A percentile compares a stretch with the other conserved stretches of the same genome.
phyloP scores from a whole-genome alignment of 2,888 invertebrate genomes.

The Papilio gigon region DNA sequence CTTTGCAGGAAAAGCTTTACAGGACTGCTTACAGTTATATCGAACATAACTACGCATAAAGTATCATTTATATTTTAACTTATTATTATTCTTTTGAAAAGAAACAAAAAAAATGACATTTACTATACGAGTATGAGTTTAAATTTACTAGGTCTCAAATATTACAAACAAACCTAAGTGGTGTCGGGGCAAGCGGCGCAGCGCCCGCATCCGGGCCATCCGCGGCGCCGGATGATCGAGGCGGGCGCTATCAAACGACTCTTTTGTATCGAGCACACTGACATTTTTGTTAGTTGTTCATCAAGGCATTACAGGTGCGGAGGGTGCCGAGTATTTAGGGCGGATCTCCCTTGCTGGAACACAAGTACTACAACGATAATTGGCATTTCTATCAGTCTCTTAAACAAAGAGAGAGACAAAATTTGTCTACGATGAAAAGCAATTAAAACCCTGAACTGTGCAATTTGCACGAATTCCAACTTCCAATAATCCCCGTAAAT shows the following conservation, averaged over 20 bases:
- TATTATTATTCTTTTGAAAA: too few relatives aligned
- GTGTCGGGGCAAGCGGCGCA: too few relatives aligned
- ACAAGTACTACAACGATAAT: too few relatives aligned
- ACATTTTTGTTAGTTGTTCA: slow-evolving; percentile 11
- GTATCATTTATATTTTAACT: background rate
- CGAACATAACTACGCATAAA: background rate
- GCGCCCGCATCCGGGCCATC: slow-evolving; percentile 24
- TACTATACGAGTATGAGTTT: background rate
- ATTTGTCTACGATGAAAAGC: too few relatives aligned
- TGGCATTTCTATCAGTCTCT: too few relatives aligned
- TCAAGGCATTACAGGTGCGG: background rate
- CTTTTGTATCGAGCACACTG: slow-evolving; percentile 2
- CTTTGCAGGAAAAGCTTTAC: slow-evolving; percentile 6
- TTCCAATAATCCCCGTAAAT: background rate
- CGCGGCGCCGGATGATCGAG: slow-evolving; percentile 15
- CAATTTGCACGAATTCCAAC: background rate
- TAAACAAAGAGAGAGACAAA: too few relatives aligned
- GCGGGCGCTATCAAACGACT: too few relatives aligned
- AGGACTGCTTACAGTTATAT: background rate
- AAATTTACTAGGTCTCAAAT: background rate
- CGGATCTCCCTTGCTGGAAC: too few relatives aligned
- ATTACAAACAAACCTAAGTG: background rate
- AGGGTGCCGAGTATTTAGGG: background rate
- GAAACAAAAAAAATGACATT: too few relatives aligned
- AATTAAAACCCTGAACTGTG: too few relatives aligned